Conservation (phyloP, 2,797 vertebrate genomes). For the Neoniphon sammara region DNA sequence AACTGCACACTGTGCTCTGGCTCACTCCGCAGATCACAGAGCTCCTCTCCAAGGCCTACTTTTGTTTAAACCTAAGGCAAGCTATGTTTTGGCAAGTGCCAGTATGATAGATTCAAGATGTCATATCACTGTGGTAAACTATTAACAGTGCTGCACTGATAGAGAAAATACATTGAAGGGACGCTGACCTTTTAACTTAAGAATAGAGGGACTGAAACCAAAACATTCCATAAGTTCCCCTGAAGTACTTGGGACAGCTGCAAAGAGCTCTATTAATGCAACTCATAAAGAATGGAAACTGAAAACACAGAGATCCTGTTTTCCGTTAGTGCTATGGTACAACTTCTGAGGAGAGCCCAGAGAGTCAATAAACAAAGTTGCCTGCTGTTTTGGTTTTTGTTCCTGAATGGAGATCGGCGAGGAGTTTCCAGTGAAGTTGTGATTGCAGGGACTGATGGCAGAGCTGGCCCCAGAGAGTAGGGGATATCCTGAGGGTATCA, state of each 20-base stretch:
- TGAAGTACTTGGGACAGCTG: constrained; percentile 58
- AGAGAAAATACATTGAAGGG: constrained; percentile 5
- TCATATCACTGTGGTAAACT: constrained; percentile 42
- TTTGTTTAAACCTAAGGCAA: constrained; percentile 60
- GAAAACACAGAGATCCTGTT: constrained; percentile 76
- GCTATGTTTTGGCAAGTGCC: constrained; percentile 50
- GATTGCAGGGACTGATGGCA: constrained; percentile 18
- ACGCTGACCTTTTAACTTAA: constrained; percentile 42
- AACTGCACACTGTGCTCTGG: constrained; percentile 55
- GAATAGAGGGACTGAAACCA: constrained; percentile 42
- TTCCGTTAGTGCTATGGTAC: constrained; percentile 54
- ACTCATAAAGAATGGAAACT: constrained; percentile 72
- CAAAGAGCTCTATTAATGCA: constrained; percentile 64
- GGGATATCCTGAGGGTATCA: constrained; percentile 54
- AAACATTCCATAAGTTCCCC: constrained; percentile 47
- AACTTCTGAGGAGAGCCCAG: constrained; percentile 54
- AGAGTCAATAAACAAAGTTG: constrained; percentile 74
- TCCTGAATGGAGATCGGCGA: constrained; percentile 29
- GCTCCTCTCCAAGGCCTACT: constrained; percentile 47
- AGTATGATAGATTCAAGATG: constrained; percentile 52
- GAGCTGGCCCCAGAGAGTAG: constrained; percentile 23
- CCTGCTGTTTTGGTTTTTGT: constrained; percentile 55
- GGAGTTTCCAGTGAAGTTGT: constrained; percentile 48
- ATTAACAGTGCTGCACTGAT: constrained; percentile 38
- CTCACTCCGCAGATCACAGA: constrained; percentile 23